Conservation (phyloP, 2,797 vertebrate genomes). For the Hydrolagus colliei region DNA sequence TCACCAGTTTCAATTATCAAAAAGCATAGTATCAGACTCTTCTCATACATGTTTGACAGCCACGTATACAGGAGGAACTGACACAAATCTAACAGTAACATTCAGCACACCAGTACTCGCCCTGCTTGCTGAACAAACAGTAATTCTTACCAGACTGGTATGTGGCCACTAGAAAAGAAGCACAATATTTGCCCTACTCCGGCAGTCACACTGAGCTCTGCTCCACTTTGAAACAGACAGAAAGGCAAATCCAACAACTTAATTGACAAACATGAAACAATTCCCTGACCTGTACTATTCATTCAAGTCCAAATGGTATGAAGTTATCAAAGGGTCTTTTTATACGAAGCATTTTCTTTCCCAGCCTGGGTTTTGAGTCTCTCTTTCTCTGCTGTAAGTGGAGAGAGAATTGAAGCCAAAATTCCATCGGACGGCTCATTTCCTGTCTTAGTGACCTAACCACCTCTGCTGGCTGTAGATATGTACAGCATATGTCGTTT, state of each 20-base stretch:
- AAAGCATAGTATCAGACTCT: not conserved
- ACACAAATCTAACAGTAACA: not conserved
- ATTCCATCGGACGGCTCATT: conserved; percentile 55
- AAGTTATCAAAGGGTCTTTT: conserved; percentile 35
- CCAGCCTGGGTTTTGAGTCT: conserved; percentile 37
- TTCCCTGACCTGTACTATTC: conserved; percentile 29
- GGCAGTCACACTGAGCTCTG: not conserved
- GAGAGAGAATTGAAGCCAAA: conserved; percentile 45
- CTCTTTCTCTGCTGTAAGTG: conserved; percentile 33
- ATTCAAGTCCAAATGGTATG: not conserved
- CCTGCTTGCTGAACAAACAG: too few species aligned
- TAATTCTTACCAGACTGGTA: not conserved
- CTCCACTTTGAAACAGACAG: not conserved
- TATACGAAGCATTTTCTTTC: conserved; percentile 37
- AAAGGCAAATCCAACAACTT: conserved; percentile 14
- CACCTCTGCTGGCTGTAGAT: conserved; percentile 39
- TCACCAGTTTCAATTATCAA: not conserved
- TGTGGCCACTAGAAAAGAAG: conserved; percentile 21
- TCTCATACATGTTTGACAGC: not conserved
- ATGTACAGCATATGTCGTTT: conserved; percentile 32
- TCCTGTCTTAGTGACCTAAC: conserved; percentile 49
- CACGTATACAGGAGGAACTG: not conserved
- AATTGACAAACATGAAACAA: conserved; percentile 20
- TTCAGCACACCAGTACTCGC: not conserved
- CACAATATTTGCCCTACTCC: not conserved